Evolutionary conservation across 1,140 invertebrate genomes (phyloP).

Genomic region (Nomia melanderi): DNA sequence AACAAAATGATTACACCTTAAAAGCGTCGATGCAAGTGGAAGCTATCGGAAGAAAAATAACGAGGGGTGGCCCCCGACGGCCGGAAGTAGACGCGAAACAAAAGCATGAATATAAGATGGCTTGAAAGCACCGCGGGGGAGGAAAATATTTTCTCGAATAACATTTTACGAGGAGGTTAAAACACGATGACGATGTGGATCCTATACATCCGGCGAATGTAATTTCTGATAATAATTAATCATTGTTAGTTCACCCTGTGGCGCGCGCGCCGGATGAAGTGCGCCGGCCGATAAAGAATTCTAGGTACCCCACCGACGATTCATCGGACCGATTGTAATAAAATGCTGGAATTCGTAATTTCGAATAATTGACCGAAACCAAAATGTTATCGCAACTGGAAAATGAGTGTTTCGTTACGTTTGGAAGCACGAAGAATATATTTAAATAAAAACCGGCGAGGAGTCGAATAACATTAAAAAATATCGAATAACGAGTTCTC

Average conservation of each 20-base stretch:
- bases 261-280: not conserved
- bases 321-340: not conserved
- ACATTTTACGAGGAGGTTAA: constrained; percentile 1
- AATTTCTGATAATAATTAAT: constrained; percentile 1
- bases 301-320: not conserved
- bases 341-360: not conserved
- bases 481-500: no score
- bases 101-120: constrained; percentile 48
- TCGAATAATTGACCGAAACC: no score
- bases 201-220: no score
- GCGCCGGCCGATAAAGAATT: not conserved
- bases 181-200: not conserved
- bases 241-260: not conserved
- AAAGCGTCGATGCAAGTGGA: constrained; percentile 30
- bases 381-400: no score
- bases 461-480: no score
- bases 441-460: no score
- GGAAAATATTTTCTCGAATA: constrained; percentile 28
- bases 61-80: constrained; percentile 3
- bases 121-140: constrained; percentile 3
- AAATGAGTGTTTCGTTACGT: no score
- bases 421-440: no score
- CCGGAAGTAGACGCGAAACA: constrained; percentile 13
- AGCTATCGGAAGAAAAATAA: constrained; percentile 28
- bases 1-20: constrained; percentile 51